Evolutionary conservation across 2,113 vertebrate species (phyloP).

Genomic region (Gallinago jamesoni): DNA sequence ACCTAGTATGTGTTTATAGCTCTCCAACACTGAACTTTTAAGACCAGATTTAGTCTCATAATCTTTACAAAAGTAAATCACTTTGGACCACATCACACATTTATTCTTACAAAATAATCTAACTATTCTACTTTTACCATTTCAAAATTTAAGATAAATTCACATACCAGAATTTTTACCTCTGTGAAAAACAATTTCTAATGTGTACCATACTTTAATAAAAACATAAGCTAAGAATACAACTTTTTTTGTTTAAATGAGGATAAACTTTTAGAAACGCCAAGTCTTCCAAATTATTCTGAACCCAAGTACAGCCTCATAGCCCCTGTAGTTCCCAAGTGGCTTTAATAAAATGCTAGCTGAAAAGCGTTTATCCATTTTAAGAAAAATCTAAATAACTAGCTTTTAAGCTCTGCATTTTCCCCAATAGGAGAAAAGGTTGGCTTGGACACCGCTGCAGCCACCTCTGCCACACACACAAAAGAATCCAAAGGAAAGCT

Average conservation of each 20-base stretch:
- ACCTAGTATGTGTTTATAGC: background rate
- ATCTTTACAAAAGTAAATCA: background rate
- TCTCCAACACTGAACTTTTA: background rate
- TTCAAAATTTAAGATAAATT: background rate
- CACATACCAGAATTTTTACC: background rate
- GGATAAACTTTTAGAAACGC: background rate
- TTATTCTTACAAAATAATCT: background rate
- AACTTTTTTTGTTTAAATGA: background rate
- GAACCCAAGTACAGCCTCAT: background rate
- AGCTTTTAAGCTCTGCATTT: background rate
- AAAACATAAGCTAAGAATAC: background rate
- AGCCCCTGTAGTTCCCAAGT: background rate
- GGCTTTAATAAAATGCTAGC: background rate
- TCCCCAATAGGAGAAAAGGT: background rate
- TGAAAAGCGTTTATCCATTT: background rate
- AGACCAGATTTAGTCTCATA: background rate
- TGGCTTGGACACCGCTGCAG: background rate
- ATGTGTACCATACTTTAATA: background rate
- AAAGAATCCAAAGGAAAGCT: background rate
- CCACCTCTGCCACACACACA: background rate
- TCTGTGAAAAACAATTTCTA: background rate
- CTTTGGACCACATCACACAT: background rate
- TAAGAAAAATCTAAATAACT: background rate
- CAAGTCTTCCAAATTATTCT: background rate
- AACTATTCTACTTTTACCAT: background rate